Base-by-base conservation (phyloP, 2,888 invertebrate species). In the Tetragonisca angustula region DNA sequence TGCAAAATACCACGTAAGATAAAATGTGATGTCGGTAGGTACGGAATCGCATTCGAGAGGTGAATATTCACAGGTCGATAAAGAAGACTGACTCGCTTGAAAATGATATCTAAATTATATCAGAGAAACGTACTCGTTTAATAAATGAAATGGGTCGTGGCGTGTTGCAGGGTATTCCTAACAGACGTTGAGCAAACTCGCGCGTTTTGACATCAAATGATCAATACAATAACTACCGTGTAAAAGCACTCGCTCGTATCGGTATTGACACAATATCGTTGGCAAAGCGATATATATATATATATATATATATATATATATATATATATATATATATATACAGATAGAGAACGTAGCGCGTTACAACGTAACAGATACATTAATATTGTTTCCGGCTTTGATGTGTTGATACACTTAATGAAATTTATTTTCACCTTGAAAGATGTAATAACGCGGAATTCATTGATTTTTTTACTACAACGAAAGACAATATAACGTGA, bases 201-300 rank as follows among this genome's bases (percentile, higher is more conserved):
- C 50, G 11, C 52, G 59, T 71, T 71, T 76, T 71, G 24, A 79
- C 50, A 54, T 43, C 52, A 67, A 59, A 65, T 76, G 65, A 81
- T 76, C 61, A 27, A 81, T 52, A 72, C 65, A 72, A 67, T 59
- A 72, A 43, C 56, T 49, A 15, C 17, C 61, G 32, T 17, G 59
- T 36, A 36, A 61, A n/a, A n/a, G 52, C 70, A 50, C 68, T 64
- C 70, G 4, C n/a, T 50, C 15, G 49, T 64, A 65, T 59, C 17
- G 36, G 17, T 61, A 52, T 68, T 59, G 80, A 59, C 68, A 69
- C 50, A 71, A 65, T 27, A 76, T 71, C 70, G 11, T 5, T 64
- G 43, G 19, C 27, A 65, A 70, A 80, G 32, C 32, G 49, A 61
- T 13, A 71, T 13, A 67, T 71, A 71, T 21, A 49, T 59, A 56